Conservation (phyloP, 1,140 invertebrate genomes). For the Pemphigus obesinymphae region DNA sequence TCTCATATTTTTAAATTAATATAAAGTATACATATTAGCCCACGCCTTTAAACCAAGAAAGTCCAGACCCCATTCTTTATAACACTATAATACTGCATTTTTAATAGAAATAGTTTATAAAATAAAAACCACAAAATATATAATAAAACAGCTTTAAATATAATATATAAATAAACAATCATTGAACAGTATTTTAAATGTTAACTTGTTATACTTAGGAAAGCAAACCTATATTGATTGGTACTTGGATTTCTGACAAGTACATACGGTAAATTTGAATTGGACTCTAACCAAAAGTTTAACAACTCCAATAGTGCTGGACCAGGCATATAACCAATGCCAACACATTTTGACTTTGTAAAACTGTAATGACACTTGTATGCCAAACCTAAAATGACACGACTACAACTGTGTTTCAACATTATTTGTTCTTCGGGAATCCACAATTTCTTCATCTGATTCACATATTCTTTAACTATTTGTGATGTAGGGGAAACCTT, state of each 20-base stretch:
- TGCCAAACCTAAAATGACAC: conserved; percentile 70
- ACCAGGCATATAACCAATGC: conserved; percentile 64
- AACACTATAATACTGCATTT: too few species aligned
- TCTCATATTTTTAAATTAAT: too few species aligned
- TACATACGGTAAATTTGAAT: conserved; percentile 17
- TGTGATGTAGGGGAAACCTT: conserved; percentile 46
- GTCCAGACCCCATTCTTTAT: too few species aligned
- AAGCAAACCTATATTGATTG: neutral
- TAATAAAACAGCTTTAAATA: neutral
- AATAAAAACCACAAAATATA: too few species aligned
- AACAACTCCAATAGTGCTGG: conserved; percentile 56
- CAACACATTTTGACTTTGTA: conserved; percentile 59
- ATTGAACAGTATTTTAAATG: neutral
- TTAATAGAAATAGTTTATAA: too few species aligned
- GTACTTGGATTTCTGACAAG: conserved; percentile 7
- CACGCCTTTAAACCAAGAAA: too few species aligned
- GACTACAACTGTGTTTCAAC: conserved; percentile 59
- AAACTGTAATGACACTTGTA: conserved; percentile 66
- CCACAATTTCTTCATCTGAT: conserved; percentile 64
- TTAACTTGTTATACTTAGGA: conserved; percentile 12
- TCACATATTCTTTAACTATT: conserved; percentile 55
- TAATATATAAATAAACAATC: neutral
- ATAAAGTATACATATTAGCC: too few species aligned
- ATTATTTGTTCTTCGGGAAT: conserved; percentile 56
- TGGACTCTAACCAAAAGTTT: conserved; percentile 7